phyloP scores from a whole-genome alignment of 2,888 invertebrate species.

The Rhagonycha fulva region DNA sequence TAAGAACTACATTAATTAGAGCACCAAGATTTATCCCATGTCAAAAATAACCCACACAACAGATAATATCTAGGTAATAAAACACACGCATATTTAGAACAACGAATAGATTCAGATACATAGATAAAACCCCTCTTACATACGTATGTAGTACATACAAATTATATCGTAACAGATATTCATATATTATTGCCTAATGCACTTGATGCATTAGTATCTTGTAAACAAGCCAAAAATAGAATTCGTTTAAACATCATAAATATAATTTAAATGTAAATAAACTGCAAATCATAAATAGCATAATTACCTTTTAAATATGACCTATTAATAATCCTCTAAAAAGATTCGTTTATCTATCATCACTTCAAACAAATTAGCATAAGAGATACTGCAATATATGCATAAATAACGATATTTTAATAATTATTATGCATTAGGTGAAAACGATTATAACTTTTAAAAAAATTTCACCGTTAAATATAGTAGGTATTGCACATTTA shows the following conservation, averaged over 20 bases:
- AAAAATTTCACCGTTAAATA: not conserved
- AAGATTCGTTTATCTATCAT: not conserved
- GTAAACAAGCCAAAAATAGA: slow-evolving; percentile 46
- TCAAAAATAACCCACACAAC: slow-evolving; percentile 55
- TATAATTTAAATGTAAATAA: not conserved
- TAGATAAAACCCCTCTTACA: slow-evolving; percentile 32
- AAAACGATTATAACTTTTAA: not conserved
- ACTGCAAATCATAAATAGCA: not conserved
- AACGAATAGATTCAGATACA: slow-evolving; percentile 40
- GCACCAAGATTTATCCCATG: slow-evolving; percentile 53
- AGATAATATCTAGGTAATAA: slow-evolving; percentile 55
- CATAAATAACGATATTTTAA: not conserved
- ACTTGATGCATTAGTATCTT: slow-evolving; percentile 35
- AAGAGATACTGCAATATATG: not conserved
- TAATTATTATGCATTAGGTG: not conserved
- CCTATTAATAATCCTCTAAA: not conserved
- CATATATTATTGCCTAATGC: slow-evolving; percentile 46
- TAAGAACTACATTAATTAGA: slow-evolving; percentile 53
- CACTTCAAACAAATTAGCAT: not conserved
- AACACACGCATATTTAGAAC: slow-evolving; percentile 54
- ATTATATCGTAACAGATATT: slow-evolving; percentile 43
- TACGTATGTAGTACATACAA: slow-evolving; percentile 18
- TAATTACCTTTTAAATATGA: not conserved
- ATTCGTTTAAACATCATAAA: slow-evolving; percentile 24
- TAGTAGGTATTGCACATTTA: not conserved